These are phyloP conservation scores for Caradrina kadenii DNA, from an alignment of 2,888 invertebrate genomes.

Conservation along the genomic window DNA sequence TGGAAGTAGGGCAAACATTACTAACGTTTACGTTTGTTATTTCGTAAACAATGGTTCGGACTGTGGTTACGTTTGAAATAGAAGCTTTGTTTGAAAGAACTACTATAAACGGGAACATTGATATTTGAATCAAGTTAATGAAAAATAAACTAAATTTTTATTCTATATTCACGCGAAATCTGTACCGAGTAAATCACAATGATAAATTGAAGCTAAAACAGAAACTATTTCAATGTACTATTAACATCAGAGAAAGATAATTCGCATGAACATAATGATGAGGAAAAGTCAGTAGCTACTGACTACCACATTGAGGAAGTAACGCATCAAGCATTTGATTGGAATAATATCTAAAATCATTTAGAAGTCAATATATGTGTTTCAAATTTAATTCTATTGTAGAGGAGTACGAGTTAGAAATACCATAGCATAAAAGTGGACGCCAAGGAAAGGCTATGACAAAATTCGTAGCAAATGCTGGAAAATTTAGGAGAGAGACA, in stretches of 20 bases:
- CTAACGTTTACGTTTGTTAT: conserved; percentile 65
- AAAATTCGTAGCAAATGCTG: not conserved
- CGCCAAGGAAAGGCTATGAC: not conserved
- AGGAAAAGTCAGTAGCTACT: conserved; percentile 46
- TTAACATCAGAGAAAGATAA: conserved; percentile 27
- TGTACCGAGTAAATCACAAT: conserved; percentile 8
- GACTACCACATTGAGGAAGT: conserved; percentile 51
- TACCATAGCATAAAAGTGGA: not conserved
- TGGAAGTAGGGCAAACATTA: conserved; percentile 65
- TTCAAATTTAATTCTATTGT: conserved; percentile 13
- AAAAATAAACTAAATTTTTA: conserved; percentile 16
- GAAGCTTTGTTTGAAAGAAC: conserved; percentile 46
- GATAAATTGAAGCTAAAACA: conserved; percentile 7
- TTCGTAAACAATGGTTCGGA: conserved; percentile 60
- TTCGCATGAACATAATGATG: conserved; percentile 38
- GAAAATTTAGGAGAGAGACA: no score
- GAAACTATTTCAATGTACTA: not conserved
- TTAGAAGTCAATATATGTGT: conserved; percentile 25
- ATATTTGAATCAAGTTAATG: conserved; percentile 34
- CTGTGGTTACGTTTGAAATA: conserved; percentile 46
- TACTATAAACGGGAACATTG: conserved; percentile 39
- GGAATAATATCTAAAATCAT: conserved; percentile 39
- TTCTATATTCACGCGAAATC: conserved; percentile 28
- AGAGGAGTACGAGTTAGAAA: conserved; percentile 4
- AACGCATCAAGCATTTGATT: conserved; percentile 52